Percentiles rank a stretch among this genome's conserved stretches.
Evolutionary conservation across 2,888 invertebrate species (phyloP).

Genomic region (Troides aeacus): DNA sequence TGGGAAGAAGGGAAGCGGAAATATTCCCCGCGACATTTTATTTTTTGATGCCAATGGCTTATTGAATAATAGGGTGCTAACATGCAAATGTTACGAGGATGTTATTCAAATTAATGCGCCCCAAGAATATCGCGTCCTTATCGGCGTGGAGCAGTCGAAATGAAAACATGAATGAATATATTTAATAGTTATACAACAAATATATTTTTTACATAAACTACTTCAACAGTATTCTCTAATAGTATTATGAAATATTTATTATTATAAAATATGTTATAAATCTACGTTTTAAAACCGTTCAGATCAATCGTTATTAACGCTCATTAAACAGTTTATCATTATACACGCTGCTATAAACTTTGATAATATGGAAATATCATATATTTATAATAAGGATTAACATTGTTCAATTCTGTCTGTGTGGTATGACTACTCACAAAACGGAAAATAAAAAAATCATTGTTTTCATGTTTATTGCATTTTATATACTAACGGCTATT

Average conservation of each 20-base stretch:
- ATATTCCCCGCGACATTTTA: slow-evolving; percentile 30
- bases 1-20: slow-evolving; percentile 23
- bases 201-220: slow-evolving; percentile 6
- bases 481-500: too few relatives aligned
- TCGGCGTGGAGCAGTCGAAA: slow-evolving; percentile 26
- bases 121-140: slow-evolving; percentile 29
- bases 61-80: slow-evolving; percentile 30
- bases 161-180: slow-evolving; percentile 30
- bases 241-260: too few relatives aligned
- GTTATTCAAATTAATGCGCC: slow-evolving; percentile 31
- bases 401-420: too few relatives aligned
- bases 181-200: slow-evolving; percentile 23
- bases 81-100: slow-evolving; percentile 31
- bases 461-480: too few relatives aligned
- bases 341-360: neutral
- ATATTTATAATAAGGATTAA: too few relatives aligned
- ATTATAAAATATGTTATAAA: too few relatives aligned
- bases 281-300: too few relatives aligned
- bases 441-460: too few relatives aligned
- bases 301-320: too few relatives aligned
- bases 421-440: too few relatives aligned
- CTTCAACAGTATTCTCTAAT: too few relatives aligned
- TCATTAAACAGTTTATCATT: neutral
- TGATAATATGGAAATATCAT: neutral
- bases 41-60: slow-evolving; percentile 31